Evolutionary conservation across 2,888 invertebrate genomes (phyloP).

Genomic region (Mythimna vitellina): DNA sequence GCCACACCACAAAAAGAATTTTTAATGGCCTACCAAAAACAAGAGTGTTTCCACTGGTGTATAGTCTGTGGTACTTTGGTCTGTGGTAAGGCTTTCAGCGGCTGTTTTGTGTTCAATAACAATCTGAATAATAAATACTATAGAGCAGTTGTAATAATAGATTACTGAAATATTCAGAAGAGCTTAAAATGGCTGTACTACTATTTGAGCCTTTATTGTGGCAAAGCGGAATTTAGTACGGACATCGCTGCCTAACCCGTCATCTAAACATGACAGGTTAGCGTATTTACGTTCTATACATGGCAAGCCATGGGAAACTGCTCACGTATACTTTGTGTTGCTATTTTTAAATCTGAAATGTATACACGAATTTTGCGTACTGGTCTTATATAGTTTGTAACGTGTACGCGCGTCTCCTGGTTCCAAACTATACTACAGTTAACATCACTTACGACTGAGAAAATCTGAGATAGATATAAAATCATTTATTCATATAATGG

Average conservation of each 20-base stretch:
- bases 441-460: no score
- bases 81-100: constrained; percentile 5
- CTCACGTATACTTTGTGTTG: no score
- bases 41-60: neutral
- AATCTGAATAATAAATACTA: constrained; percentile 11
- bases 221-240: neutral
- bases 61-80: constrained; percentile 15
- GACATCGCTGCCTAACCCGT: neutral
- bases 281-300: no score
- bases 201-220: neutral
- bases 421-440: no score
- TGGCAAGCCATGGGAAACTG: no score
- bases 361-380: no score
- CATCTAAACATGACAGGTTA: no score
- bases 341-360: no score
- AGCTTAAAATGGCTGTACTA: neutral
- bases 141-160: constrained; percentile 5
- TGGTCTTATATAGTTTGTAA: no score
- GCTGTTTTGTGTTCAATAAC: constrained; percentile 22
- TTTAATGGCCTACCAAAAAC: constrained; percentile 43
- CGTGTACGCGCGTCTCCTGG: no score
- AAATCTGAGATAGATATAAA: no score
- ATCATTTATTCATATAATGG: no score
- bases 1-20: constrained; percentile 46
- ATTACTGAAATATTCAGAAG: constrained; percentile 19